phyloP scores from a whole-genome alignment of 2,888 invertebrate genomes.

The Mantis religiosa region DNA sequence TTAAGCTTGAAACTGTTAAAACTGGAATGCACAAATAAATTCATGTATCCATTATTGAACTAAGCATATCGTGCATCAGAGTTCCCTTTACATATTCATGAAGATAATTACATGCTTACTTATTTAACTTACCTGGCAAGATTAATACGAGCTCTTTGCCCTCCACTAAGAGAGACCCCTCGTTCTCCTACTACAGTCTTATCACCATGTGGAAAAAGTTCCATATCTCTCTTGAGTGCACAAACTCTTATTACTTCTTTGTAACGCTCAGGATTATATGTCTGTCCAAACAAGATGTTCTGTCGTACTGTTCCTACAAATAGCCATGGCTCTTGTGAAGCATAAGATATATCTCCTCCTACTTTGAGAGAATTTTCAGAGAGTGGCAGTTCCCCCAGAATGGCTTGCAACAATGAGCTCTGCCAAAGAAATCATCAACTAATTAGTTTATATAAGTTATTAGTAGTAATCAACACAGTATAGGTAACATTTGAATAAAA shows the following conservation, averaged over 20 bases:
- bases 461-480: too few relatives aligned
- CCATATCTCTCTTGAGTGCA: conserved; percentile 63
- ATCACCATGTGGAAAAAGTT: conserved; percentile 66
- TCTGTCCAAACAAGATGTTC: conserved; percentile 74
- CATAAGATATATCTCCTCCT: conserved; percentile 64
- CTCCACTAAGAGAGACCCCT: conserved; percentile 73
- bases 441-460: background rate
- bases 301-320: conserved; percentile 67
- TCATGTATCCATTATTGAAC: too few relatives aligned
- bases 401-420: conserved; percentile 61
- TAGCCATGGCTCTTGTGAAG: conserved; percentile 78
- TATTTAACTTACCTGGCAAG: conserved; percentile 53
- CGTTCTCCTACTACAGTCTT: conserved; percentile 72
- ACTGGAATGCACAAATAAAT: too few relatives aligned
- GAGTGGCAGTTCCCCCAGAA: conserved; percentile 67
- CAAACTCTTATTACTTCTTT: conserved; percentile 57
- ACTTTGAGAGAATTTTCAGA: conserved; percentile 56
- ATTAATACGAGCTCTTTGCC: conserved; percentile 75
- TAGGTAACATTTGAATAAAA: too few relatives aligned
- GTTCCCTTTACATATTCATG: background rate
- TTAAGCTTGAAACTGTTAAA: too few relatives aligned
- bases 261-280: conserved; percentile 52
- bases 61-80: too few relatives aligned
- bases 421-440: conserved; percentile 24
- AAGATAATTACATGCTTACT: background rate